These are phyloP conservation scores for Tachycineta bicolor DNA, from an alignment of 2,113 vertebrate species.

Conservation along the genomic window DNA sequence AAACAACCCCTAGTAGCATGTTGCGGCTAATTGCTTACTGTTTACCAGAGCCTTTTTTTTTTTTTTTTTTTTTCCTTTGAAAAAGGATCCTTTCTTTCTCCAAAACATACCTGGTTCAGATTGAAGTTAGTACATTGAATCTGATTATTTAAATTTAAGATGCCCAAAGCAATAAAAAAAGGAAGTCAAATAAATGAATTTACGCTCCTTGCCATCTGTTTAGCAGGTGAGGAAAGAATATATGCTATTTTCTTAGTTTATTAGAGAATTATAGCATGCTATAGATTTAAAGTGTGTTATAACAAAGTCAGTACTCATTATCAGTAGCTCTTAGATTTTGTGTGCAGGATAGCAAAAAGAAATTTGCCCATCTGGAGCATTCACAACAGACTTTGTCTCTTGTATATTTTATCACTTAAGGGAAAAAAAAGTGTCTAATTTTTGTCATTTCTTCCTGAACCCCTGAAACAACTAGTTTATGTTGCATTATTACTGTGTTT, in stretches of 20 bases:
- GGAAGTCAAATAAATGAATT: slow-evolving; percentile 68
- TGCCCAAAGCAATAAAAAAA: slow-evolving; percentile 54
- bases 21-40: slow-evolving; percentile 74
- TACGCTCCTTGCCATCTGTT: slow-evolving; percentile 56
- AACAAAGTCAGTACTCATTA: background rate
- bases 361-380: background rate
- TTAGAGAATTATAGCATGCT: slow-evolving; percentile 43
- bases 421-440: background rate
- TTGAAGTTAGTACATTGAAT: slow-evolving; percentile 49
- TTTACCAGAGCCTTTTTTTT: slow-evolving; percentile 39
- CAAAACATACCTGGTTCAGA: slow-evolving; percentile 62
- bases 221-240: slow-evolving; percentile 55
- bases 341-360: background rate
- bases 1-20: slow-evolving; percentile 71
- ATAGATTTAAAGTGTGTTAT: slow-evolving; percentile 33
- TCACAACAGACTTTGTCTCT: background rate
- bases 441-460: background rate
- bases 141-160: slow-evolving; percentile 66
- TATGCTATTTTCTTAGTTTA: slow-evolving; percentile 26
- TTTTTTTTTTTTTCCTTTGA: slow-evolving; percentile 55
- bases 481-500: background rate
- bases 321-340: background rate
- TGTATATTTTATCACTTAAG: background rate
- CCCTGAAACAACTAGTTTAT: background rate
- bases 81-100: slow-evolving; percentile 65